Evolutionary conservation across 2,113 vertebrate genomes (phyloP).

Genomic region (Nibea coibor): DNA sequence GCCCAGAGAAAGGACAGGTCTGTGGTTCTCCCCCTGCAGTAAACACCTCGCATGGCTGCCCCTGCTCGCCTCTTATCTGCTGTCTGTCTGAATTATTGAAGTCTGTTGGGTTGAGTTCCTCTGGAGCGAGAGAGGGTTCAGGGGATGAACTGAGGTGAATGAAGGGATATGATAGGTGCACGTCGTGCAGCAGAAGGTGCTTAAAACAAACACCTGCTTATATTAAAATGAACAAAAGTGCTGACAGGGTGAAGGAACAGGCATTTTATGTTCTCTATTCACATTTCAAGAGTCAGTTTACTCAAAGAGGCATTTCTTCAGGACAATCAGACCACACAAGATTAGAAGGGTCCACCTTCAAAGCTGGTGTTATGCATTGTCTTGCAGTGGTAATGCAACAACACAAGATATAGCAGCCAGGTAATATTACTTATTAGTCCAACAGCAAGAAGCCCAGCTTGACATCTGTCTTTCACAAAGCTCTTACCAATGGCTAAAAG

Average conservation of each 20-base stretch:
- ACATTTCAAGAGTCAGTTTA: neutral
- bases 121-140: conserved; percentile 36
- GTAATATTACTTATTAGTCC: no score
- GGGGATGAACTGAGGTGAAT: conserved; percentile 10
- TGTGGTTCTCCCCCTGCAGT: conserved; percentile 36
- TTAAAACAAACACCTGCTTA: neutral
- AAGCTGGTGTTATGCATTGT: neutral
- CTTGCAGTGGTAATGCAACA: no score
- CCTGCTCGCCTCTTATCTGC: conserved; percentile 46
- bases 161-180: conserved; percentile 1
- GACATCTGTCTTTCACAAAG: no score
- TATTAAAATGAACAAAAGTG: neutral
- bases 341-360: neutral
- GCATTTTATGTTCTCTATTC: neutral
- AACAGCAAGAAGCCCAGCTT: no score
- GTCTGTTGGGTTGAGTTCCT: conserved; percentile 68
- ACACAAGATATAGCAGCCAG: no score
- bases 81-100: conserved; percentile 81
- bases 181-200: neutral
- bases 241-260: neutral
- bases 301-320: neutral
- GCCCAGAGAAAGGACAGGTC: neutral
- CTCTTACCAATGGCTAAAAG: no score
- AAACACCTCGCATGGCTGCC: conserved; percentile 57
- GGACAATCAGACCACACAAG: neutral